phyloP scores from a whole-genome alignment of 2,888 invertebrate genomes.

The Xanthorhoe spadicearia region DNA sequence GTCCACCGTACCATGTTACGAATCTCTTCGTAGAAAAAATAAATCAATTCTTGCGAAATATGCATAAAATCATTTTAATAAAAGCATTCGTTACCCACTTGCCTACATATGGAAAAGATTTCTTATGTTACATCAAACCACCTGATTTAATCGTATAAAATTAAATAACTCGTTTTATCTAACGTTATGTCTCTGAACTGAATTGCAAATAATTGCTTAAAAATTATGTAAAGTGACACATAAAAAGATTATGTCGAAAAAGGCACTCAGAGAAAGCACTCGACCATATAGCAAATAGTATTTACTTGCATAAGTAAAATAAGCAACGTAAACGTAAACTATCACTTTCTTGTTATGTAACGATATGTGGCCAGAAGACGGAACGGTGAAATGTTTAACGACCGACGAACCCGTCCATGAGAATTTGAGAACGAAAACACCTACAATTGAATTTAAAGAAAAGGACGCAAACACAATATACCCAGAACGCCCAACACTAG shows the following conservation, averaged over 20 bases:
- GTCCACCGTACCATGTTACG: no score
- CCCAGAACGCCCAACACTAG: neutral
- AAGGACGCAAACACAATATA: constrained; percentile 4
- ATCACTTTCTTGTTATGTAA: constrained; percentile 71
- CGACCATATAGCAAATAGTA: constrained; percentile 49
- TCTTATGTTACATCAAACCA: neutral
- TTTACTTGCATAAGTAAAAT: constrained; percentile 65
- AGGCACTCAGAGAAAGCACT: constrained; percentile 58
- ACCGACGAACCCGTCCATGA: constrained; percentile 34
- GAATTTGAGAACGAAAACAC: constrained; percentile 24
- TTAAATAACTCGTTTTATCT: neutral
- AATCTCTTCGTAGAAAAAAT: no score
- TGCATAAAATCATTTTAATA: neutral
- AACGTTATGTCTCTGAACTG: neutral
- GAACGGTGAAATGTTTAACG: constrained; percentile 42
- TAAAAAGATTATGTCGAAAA: constrained; percentile 16
- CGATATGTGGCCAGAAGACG: constrained; percentile 41
- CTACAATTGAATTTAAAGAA: constrained; percentile 7
- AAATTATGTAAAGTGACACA: constrained; percentile 19
- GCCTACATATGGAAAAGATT: neutral
- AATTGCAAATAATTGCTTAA: neutral
- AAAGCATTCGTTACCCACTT: neutral
- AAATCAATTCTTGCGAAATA: neutral
- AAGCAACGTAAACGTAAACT: constrained; percentile 55
- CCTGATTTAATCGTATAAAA: neutral